Evolutionary conservation across 2,797 vertebrate genomes (phyloP).

Genomic region (Hypotaenidia okinawae): DNA sequence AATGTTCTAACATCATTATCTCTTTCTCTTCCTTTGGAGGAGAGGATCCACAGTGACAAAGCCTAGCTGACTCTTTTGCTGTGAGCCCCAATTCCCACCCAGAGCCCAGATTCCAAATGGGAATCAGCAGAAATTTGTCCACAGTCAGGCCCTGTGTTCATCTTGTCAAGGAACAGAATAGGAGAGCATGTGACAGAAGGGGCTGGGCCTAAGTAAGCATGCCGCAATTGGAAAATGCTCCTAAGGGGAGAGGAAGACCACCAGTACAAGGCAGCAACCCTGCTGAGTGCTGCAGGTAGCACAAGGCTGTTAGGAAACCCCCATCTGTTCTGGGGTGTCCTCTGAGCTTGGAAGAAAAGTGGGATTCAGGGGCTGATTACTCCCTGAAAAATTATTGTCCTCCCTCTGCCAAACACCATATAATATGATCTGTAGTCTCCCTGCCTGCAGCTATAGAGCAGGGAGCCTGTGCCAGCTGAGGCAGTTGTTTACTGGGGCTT

Average conservation of each 20-base stretch:
- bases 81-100: no score
- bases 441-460: background rate
- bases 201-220: background rate
- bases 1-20: constrained; percentile 68
- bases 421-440: background rate
- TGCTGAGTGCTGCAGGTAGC: background rate
- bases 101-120: background rate
- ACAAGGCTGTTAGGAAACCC: background rate
- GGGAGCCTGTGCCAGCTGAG: background rate
- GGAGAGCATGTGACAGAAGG: background rate
- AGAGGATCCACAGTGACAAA: constrained; percentile 25
- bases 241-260: background rate
- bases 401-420: background rate
- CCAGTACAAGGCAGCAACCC: background rate
- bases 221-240: background rate
- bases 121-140: background rate
- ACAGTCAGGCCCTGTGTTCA: background rate
- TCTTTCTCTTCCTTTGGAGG: constrained; percentile 34
- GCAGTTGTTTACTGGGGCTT: background rate
- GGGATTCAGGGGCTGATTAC: background rate
- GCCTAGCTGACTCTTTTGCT: background rate
- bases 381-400: constrained; percentile 16
- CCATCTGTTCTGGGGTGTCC: background rate
- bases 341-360: constrained; percentile 9
- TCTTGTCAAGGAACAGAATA: background rate